phyloP scores from a whole-genome alignment of 2,888 invertebrate species.

The Drosophila tanythrix region DNA sequence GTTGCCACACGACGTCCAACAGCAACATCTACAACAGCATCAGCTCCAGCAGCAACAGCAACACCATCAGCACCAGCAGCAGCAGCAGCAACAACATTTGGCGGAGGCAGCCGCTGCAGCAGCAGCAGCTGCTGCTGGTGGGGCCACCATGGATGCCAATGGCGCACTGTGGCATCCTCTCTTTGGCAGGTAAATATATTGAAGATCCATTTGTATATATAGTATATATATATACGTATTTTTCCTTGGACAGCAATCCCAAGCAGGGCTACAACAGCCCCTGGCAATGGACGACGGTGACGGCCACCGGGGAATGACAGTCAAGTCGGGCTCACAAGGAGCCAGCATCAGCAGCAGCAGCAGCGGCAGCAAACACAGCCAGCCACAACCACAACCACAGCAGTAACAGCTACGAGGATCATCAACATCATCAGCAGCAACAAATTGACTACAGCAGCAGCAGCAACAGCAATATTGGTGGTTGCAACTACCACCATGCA shows the following conservation, averaged over 20 bases:
- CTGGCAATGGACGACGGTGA: conserved; percentile 87
- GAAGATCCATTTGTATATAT: too few species aligned
- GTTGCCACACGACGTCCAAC: conserved; percentile 62
- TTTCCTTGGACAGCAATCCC: conserved; percentile 74
- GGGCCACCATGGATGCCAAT: conserved; percentile 86
- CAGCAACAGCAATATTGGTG: conserved; percentile 49
- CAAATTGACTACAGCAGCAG: conserved; percentile 53
- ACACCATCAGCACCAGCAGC: conserved; percentile 37
- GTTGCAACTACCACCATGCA: conserved; percentile 35
- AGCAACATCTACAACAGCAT: conserved; percentile 52
- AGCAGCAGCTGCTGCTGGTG: conserved; percentile 82
- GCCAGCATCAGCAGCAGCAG: conserved; percentile 78
- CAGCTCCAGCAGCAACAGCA: conserved; percentile 61
- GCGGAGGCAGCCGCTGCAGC: conserved; percentile 45
- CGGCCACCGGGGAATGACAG: conserved; percentile 87
- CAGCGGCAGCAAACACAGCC: conserved; percentile 59
- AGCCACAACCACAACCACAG: conserved; percentile 42
- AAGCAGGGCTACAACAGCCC: conserved; percentile 86
- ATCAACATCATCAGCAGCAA: conserved; percentile 46
- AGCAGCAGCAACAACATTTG: conserved; percentile 64
- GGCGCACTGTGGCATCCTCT: conserved; percentile 93
- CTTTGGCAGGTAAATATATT: conserved; percentile 91
- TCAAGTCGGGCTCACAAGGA: conserved; percentile 85
- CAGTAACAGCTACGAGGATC: conserved; percentile 53
- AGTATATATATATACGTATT: neutral